Evolutionary conservation across 2,797 vertebrate genomes (phyloP).

Genomic region (Coregonus sp.): DNA sequence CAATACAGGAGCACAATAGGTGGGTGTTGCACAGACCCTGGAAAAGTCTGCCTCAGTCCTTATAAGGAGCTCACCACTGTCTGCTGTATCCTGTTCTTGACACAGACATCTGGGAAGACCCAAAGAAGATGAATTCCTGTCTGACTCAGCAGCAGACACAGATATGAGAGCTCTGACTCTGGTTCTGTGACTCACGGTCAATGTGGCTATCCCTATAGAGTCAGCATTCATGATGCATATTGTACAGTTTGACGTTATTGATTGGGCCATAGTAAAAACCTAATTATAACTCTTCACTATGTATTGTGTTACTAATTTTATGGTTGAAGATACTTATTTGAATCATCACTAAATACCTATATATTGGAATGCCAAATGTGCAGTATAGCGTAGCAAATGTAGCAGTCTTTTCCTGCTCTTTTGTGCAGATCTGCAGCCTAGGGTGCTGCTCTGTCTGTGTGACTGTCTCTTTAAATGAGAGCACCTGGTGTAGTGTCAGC

Average conservation of each 20-base stretch:
- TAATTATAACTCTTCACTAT: neutral
- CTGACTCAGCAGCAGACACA: constrained; percentile 53
- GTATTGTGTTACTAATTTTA: neutral
- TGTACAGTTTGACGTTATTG: neutral
- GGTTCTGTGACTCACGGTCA: neutral
- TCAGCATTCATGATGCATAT: neutral
- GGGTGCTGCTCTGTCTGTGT: neutral
- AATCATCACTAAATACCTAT: neutral
- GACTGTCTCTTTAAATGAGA: constrained; percentile 24
- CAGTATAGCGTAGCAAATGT: neutral
- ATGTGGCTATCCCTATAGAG: neutral
- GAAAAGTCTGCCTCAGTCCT: constrained; percentile 40
- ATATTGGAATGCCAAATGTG: neutral
- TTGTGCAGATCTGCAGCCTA: neutral
- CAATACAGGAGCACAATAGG: constrained; percentile 28
- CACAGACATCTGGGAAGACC: constrained; percentile 42
- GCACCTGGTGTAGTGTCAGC: constrained; percentile 11
- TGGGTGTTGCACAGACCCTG: constrained; percentile 42
- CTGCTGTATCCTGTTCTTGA: constrained; percentile 34
- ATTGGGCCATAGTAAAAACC: neutral
- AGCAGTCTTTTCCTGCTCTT: neutral
- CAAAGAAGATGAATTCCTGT: constrained; percentile 53
- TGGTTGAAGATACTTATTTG: neutral
- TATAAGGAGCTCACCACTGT: constrained; percentile 45
- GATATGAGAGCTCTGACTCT: constrained; percentile 16